Evolutionary conservation across 2,888 invertebrate species (phyloP).

Genomic region (Myopa tessellatipennis): DNA sequence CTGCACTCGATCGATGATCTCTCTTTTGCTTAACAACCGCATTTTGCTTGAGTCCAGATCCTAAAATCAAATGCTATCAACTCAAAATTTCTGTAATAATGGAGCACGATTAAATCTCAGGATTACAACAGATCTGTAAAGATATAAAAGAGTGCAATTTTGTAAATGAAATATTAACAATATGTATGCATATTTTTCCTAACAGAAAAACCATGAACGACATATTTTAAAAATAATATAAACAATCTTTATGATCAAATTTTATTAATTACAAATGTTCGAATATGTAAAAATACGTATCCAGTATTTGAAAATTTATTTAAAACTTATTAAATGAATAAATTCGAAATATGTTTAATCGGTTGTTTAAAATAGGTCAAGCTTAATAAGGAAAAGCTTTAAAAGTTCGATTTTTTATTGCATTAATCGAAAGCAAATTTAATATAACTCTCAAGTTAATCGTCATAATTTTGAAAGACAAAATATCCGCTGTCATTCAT

Average conservation of each 20-base stretch:
- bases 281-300: not conserved
- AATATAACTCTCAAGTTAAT: too few relatives aligned
- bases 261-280: not conserved
- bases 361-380: too few relatives aligned
- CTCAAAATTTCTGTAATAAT: too few relatives aligned
- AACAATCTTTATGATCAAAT: not conserved
- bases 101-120: too few relatives aligned
- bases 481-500: not conserved
- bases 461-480: too few relatives aligned
- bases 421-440: too few relatives aligned
- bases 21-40: slow-evolving; percentile 29
- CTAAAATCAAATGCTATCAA: too few relatives aligned
- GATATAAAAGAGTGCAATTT: too few relatives aligned
- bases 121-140: too few relatives aligned
- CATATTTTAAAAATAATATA: not conserved
- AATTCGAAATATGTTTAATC: too few relatives aligned
- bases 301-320: not conserved
- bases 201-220: not conserved
- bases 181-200: too few relatives aligned
- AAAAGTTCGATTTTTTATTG: not conserved
- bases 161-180: too few relatives aligned
- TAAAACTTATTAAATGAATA: not conserved
- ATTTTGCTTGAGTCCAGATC: slow-evolving; percentile 12
- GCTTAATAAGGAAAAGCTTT: not conserved
- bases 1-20: slow-evolving; percentile 23